Percentiles rank a stretch among this genome's conserved stretches.
Conservation (phyloP, 2,888 invertebrate genomes). For the Habroteleia sp. region DNA sequence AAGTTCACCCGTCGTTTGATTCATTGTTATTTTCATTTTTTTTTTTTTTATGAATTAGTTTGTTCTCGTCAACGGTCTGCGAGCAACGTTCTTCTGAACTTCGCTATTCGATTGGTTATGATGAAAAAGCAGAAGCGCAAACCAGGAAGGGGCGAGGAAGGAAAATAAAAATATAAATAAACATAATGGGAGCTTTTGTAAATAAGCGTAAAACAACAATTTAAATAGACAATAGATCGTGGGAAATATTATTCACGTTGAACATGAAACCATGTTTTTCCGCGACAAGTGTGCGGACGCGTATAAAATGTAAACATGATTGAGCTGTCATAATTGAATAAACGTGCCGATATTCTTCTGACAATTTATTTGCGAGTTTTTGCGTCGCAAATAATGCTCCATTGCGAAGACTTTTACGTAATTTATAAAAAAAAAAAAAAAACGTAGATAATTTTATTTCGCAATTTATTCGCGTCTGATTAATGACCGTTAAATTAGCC, state of each 20-base stretch:
- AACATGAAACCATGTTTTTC: neutral
- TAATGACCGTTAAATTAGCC: conserved; percentile 30
- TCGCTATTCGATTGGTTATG: too few relatives aligned
- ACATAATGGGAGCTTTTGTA: too few relatives aligned
- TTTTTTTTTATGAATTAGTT: too few relatives aligned
- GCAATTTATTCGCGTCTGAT: conserved; percentile 9
- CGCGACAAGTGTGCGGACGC: neutral
- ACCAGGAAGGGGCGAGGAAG: too few relatives aligned
- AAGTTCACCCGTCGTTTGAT: too few relatives aligned
- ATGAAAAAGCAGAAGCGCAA: too few relatives aligned
- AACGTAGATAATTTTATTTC: neutral
- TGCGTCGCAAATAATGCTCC: neutral
- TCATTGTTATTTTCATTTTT: too few relatives aligned
- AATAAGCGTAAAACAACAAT: too few relatives aligned
- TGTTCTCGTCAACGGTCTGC: too few relatives aligned
- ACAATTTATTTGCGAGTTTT: conserved; percentile 1
- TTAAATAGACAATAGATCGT: too few relatives aligned
- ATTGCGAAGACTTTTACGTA: neutral
- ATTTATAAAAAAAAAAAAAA: conserved; percentile 30
- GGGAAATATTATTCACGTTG: neutral
- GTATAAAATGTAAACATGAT: conserved; percentile 5
- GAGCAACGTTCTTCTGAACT: too few relatives aligned
- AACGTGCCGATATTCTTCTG: neutral
- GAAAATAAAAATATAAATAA: too few relatives aligned
- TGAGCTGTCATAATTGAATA: conserved; percentile 10